Evolutionary conservation across 2,888 invertebrate species (phyloP), one percentile per base, ranked within the genome.

Genomic region (Thumatha senex): DNA sequence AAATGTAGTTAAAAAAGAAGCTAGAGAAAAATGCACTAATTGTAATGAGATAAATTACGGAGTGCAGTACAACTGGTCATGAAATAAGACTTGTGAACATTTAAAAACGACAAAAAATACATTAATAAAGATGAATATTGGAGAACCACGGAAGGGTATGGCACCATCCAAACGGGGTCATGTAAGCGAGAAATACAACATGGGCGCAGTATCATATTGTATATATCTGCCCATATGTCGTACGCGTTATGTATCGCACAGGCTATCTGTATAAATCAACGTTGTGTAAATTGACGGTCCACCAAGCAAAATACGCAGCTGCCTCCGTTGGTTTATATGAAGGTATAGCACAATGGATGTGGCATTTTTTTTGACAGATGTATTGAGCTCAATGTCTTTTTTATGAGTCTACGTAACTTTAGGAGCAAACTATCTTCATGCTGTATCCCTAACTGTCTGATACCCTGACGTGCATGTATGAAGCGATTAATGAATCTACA

Each of bases 231-330:
- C 52, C 40, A 54, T 60, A 62, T 63, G 65, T 63, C 61, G 61
- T 67, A 63, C 68, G 67, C 68, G 71, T 72, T 43, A 67, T 56
- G 61, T 65, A 64, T 64, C 61, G 60, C 54, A 56, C 57, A 57
- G 67, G 73, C 68, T 73, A 67, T 70, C 67, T 72, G 64, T 72
- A 72, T 70, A 73, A 76, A 72, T 77, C 74, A 72, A 64, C 69
- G 62, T 60, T 67, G 67, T 75, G 76, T 74, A 73, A 76, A 77
- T 71, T 76, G 78, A 76, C 74, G 77, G 75, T 73, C 74, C 74
- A 70, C 78, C 69, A 69, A 68, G 63, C 75, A 67, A 70, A 76
- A 72, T 70, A 73, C 77, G 72, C 76, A 76, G 75, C 77, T 77
- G 76, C 67, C 73, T 70, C 72, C 68, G 67, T 55, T 46, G 62